A percentile compares a stretch with the other conserved stretches of the same genome.
Conservation (phyloP, 2,888 invertebrate species). For the Alentia gelatinosa region DNA sequence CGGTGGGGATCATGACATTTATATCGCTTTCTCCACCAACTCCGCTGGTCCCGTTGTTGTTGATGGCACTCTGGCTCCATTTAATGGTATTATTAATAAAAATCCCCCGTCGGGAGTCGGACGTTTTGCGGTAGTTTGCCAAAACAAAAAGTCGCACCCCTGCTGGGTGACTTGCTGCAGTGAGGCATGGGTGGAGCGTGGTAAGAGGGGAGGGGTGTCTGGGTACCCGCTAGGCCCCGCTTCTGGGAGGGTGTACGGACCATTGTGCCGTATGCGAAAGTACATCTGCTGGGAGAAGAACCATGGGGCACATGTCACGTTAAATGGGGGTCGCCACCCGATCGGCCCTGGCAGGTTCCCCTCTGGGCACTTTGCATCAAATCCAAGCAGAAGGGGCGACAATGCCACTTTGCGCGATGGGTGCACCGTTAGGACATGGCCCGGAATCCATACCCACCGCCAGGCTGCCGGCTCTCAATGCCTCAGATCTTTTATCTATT, state of each 20-base stretch:
- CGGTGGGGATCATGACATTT: too few relatives aligned
- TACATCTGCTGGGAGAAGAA: constrained; percentile 30
- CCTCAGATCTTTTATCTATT: background rate
- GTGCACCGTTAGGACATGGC: background rate
- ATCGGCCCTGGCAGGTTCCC: background rate
- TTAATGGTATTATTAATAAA: constrained; percentile 39
- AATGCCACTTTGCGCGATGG: background rate
- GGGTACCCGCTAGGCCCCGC: background rate
- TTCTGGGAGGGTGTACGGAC: background rate
- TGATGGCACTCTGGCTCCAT: background rate
- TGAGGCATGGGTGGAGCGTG: background rate
- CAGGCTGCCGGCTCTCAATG: background rate
- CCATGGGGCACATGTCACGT: constrained; percentile 22
- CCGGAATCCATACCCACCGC: background rate
- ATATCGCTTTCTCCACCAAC: too few relatives aligned
- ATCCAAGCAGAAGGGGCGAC: background rate
- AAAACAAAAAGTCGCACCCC: background rate
- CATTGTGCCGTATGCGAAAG: constrained; percentile 37
- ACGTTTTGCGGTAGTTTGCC: constrained; percentile 9
- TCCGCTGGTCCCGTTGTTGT: background rate
- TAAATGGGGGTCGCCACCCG: constrained; percentile 12
- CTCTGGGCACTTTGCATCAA: background rate
- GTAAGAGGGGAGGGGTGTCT: background rate
- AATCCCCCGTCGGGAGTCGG: background rate
- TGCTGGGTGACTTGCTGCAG: background rate